These are phyloP conservation scores for Polylopha cassiicola DNA, from an alignment of 2,888 invertebrate genomes.

Conservation along the genomic window DNA sequence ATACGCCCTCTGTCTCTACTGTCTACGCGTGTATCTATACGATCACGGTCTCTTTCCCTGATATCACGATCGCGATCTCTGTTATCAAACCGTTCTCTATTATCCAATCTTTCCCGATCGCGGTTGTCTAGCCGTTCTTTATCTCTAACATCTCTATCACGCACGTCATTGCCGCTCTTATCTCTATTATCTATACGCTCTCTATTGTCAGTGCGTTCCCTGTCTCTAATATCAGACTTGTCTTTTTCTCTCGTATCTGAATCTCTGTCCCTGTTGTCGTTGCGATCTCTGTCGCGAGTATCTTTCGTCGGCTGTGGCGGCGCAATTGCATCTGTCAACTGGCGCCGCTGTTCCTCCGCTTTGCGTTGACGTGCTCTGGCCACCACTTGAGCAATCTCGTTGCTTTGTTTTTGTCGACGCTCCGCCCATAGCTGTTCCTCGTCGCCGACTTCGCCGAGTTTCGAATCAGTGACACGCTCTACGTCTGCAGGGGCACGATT, in stretches of 20 bases:
- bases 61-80: slow-evolving; percentile 28
- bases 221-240: slow-evolving; percentile 49
- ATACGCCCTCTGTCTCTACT: slow-evolving; percentile 30
- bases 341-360: slow-evolving; percentile 91
- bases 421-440: slow-evolving; percentile 82
- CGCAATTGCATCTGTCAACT: slow-evolving; percentile 57
- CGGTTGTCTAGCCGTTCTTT: slow-evolving; percentile 24
- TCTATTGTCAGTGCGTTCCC: slow-evolving; percentile 41
- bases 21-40: slow-evolving; percentile 27
- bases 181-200: slow-evolving; percentile 46
- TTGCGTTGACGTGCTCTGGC: slow-evolving; percentile 90
- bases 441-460: slow-evolving; percentile 58
- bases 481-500: slow-evolving; percentile 51
- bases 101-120: slow-evolving; percentile 28
- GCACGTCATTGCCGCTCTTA: slow-evolving; percentile 29
- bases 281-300: slow-evolving; percentile 39
- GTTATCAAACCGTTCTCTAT: slow-evolving; percentile 24
- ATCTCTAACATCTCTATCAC: slow-evolving; percentile 21
- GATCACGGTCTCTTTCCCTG: slow-evolving; percentile 41
- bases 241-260: slow-evolving; percentile 38
- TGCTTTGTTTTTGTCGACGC: slow-evolving; percentile 80
- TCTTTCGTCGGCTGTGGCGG: slow-evolving; percentile 44
- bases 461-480: slow-evolving; percentile 56
- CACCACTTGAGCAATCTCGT: slow-evolving; percentile 86
- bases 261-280: slow-evolving; percentile 46